Percentiles rank a stretch among this genome's conserved stretches.
These are phyloP conservation scores for Petrocephalus zakoni DNA, from an alignment of 2,113 vertebrate genomes.

Conservation along the genomic window DNA sequence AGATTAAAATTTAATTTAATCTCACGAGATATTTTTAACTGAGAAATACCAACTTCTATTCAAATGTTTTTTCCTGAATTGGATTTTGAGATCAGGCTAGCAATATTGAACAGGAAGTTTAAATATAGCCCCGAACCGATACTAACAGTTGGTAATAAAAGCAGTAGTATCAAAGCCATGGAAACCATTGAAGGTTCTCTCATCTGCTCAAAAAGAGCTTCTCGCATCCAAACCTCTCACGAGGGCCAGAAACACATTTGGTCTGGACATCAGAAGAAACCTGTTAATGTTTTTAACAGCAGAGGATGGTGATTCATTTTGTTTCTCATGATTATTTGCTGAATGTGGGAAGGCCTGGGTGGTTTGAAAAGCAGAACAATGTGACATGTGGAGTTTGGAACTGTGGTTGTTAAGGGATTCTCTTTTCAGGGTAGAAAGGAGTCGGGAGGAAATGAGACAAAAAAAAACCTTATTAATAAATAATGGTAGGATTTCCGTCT, in stretches of 20 bases:
- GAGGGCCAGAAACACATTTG: not conserved
- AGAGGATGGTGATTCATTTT: not conserved
- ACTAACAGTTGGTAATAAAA: conserved; percentile 11
- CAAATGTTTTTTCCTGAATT: not conserved
- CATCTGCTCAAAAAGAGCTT: not conserved
- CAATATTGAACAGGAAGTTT: not conserved
- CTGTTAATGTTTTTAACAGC: not conserved
- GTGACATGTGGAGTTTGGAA: not conserved
- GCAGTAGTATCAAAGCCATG: not conserved
- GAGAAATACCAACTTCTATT: not conserved
- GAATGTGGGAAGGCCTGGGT: not conserved
- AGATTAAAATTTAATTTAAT: not conserved
- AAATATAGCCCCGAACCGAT: not conserved
- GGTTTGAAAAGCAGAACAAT: not conserved
- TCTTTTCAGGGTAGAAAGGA: not conserved
- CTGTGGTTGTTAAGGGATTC: not conserved
- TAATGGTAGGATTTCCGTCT: not conserved
- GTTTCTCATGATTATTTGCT: not conserved
- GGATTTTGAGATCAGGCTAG: not conserved
- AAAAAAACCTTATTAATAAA: not conserved
- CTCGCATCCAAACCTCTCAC: not conserved
- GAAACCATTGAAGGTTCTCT: not conserved
- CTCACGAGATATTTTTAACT: not conserved
- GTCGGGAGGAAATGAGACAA: not conserved
- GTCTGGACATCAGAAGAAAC: not conserved